Conservation (phyloP, 2,113 vertebrate genomes). For the Noturus placidus region DNA sequence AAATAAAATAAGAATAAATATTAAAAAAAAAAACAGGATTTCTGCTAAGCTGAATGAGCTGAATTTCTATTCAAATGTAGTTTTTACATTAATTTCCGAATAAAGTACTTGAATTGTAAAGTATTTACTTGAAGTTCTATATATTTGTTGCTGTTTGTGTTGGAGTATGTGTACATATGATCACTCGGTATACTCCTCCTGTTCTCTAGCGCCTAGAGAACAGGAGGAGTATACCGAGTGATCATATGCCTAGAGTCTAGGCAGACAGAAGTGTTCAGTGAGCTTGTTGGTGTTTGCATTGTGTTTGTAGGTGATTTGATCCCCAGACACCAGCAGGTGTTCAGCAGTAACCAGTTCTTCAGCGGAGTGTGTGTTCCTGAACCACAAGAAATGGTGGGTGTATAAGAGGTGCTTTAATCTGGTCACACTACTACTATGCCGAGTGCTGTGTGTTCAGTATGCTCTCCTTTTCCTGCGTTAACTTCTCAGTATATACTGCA, state of each 20-base stretch:
- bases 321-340: slow-evolving; percentile 93
- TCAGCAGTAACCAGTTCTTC: slow-evolving; percentile 96
- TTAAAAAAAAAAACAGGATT: neutral
- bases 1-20: neutral
- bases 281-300: slow-evolving; percentile 21
- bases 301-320: slow-evolving; percentile 85
- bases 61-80: neutral
- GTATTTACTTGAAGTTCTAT: neutral
- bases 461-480: neutral
- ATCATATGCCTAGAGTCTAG: too few species aligned
- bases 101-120: neutral
- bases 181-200: neutral
- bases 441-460: neutral
- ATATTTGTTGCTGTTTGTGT: neutral
- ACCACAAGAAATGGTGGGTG: slow-evolving; percentile 84
- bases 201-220: too few species aligned
- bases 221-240: too few species aligned
- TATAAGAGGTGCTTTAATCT: neutral
- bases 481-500: too few species aligned
- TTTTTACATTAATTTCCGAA: neutral
- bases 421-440: neutral
- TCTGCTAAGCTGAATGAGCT: neutral
- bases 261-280: slow-evolving; percentile 1
- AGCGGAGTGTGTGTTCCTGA: slow-evolving; percentile 90
- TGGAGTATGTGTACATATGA: neutral